phyloP scores from a whole-genome alignment of 2,113 vertebrate genomes.

The Myiopsitta monachus region DNA sequence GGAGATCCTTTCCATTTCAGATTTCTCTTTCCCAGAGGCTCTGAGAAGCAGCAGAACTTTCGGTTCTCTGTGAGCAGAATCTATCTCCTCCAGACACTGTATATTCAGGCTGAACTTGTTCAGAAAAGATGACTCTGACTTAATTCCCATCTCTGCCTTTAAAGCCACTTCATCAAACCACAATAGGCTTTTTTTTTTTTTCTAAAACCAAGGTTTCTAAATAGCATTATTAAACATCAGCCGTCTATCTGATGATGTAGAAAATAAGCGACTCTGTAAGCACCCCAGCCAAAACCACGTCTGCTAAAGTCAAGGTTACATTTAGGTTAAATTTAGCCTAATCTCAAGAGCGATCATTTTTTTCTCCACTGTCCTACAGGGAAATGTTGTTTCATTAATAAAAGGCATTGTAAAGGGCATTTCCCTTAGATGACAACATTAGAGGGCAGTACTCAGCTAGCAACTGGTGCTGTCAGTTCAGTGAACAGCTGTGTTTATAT shows the following conservation, averaged over 20 bases:
- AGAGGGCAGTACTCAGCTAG: slow-evolving; percentile 50
- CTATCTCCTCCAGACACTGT: background rate
- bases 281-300: background rate
- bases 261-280: background rate
- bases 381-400: background rate
- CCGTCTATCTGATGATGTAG: background rate
- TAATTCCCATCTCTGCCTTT: background rate
- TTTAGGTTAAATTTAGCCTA: background rate
- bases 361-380: background rate
- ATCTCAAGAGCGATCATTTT: background rate
- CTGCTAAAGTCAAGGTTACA: background rate
- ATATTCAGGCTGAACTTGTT: background rate
- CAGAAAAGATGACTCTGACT: background rate
- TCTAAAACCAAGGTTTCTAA: background rate
- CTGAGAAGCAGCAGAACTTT: background rate
- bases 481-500: slow-evolving; percentile 61
- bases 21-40: background rate
- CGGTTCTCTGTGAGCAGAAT: background rate
- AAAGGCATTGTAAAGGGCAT: background rate
- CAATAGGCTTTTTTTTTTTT: background rate
- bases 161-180: background rate
- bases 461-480: background rate
- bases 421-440: slow-evolving; percentile 1
- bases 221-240: background rate
- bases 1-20: background rate